These are phyloP conservation scores for Cyaniris semiargus DNA, from an alignment of 2,888 invertebrate species.

Conservation along the genomic window DNA sequence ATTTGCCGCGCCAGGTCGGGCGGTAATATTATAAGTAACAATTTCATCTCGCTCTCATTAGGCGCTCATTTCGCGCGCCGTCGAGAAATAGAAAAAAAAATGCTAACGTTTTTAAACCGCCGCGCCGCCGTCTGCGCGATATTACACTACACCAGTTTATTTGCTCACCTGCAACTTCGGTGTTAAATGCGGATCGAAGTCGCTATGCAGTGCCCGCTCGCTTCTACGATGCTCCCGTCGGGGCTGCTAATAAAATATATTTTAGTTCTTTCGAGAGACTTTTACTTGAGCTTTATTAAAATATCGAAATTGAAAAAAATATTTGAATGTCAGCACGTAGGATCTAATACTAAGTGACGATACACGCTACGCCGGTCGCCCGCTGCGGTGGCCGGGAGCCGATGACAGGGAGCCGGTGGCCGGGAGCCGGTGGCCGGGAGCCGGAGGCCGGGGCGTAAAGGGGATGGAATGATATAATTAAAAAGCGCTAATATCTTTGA, in stretches of 20 bases:
- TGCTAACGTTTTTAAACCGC: neutral
- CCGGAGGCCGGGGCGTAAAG: neutral
- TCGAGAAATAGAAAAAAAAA: slow-evolving; percentile 33
- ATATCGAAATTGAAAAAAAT: neutral
- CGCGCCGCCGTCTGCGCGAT: neutral
- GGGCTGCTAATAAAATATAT: neutral
- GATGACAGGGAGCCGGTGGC: neutral
- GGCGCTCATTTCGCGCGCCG: slow-evolving; percentile 38
- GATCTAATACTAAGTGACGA: neutral
- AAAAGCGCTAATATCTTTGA: slow-evolving; percentile 2
- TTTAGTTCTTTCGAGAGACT: neutral
- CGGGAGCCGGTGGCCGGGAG: neutral
- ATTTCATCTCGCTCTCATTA: slow-evolving; percentile 43
- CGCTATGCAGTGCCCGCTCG: neutral
- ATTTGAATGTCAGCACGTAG: neutral
- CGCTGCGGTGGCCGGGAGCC: too few relatives aligned
- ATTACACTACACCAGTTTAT: slow-evolving; percentile 12
- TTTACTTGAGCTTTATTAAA: neutral
- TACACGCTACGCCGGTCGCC: neutral
- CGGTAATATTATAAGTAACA: slow-evolving; percentile 41
- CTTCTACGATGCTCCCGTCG: neutral
- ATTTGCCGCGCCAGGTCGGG: slow-evolving; percentile 29
- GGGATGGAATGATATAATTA: neutral
- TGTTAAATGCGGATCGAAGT: neutral
- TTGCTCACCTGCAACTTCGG: neutral